phyloP scores from a whole-genome alignment of 2,113 vertebrate species.

The Tychaedon coryphoeus region DNA sequence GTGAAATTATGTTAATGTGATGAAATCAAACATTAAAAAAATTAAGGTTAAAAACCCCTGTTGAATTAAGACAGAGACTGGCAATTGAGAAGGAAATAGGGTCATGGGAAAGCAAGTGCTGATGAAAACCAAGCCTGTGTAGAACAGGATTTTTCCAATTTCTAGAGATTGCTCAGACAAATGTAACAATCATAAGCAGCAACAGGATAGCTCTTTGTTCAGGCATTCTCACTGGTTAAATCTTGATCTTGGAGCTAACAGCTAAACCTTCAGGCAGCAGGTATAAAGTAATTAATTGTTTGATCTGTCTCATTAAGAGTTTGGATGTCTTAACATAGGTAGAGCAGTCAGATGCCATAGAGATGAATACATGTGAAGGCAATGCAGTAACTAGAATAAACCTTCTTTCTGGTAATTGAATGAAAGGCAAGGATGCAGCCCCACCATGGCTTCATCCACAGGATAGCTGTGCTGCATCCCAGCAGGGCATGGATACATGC shows the following conservation, averaged over 20 bases:
- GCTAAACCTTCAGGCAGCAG: neutral
- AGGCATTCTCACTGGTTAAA: neutral
- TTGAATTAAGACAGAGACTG: neutral
- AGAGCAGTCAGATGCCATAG: neutral
- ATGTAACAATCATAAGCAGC: neutral
- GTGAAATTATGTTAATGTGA: neutral
- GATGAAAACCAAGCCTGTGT: neutral
- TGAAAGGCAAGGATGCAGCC: neutral
- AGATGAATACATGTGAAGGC: neutral
- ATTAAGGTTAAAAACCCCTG: rapidly evolving
- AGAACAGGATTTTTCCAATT: neutral
- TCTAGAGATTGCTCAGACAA: neutral
- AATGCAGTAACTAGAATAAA: neutral
- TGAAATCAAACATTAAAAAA: neutral
- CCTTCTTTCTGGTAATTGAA: neutral
- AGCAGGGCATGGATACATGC: neutral
- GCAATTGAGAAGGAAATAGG: neutral
- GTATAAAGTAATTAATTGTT: neutral
- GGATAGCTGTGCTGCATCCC: neutral
- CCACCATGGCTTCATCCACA: neutral
- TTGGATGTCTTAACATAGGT: neutral
- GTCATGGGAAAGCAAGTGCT: neutral
- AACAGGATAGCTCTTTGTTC: neutral
- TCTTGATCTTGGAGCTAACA: neutral
- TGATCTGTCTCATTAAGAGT: neutral